A percentile compares a stretch with the other conserved stretches of the same genome.
Evolutionary conservation across 2,888 invertebrate genomes (phyloP).

Genomic region (Ditula angustiorana): DNA sequence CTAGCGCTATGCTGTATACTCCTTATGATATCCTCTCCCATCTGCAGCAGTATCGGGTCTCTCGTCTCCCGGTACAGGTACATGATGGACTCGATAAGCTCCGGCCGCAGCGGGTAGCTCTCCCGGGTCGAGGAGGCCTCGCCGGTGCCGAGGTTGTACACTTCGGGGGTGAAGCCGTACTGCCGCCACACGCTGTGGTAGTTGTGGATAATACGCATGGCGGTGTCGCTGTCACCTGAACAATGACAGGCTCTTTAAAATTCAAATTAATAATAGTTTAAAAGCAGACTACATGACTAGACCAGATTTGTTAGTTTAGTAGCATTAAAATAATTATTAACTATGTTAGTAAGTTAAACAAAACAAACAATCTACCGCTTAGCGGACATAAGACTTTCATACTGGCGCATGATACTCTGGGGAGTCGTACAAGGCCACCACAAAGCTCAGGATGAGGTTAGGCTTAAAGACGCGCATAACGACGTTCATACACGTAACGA

Average conservation of each 20-base stretch:
- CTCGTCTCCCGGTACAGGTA: constrained; percentile 97
- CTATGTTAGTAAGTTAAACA: too few species aligned
- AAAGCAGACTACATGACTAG: too few species aligned
- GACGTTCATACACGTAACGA: too few species aligned
- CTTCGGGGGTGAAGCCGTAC: constrained; percentile 99
- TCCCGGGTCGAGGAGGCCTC: constrained; percentile 93
- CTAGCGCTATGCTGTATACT: constrained; percentile 97
- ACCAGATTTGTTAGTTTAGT: neutral
- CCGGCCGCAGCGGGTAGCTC: constrained; percentile 98
- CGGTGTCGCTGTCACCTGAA: constrained; percentile 94
- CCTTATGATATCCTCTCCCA: constrained; percentile 96
- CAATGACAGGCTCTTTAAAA: too few species aligned
- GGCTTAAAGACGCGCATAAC: too few species aligned
- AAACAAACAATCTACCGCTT: too few species aligned
- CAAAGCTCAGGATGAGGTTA: too few species aligned
- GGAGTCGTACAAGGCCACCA: too few species aligned
- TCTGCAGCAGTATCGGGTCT: constrained; percentile 96
- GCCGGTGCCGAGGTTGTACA: constrained; percentile 96
- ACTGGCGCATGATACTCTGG: too few species aligned
- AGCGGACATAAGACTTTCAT: too few species aligned
- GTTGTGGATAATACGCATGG: constrained; percentile 96
- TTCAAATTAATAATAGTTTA: too few species aligned
- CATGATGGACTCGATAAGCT: constrained; percentile 98
- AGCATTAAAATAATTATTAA: too few species aligned
- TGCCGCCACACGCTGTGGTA: constrained; percentile 99